Evolutionary conservation across 2,888 invertebrate genomes (phyloP), one percentile per base, ranked within the genome.

Genomic region (Nomada goodeniana): DNA sequence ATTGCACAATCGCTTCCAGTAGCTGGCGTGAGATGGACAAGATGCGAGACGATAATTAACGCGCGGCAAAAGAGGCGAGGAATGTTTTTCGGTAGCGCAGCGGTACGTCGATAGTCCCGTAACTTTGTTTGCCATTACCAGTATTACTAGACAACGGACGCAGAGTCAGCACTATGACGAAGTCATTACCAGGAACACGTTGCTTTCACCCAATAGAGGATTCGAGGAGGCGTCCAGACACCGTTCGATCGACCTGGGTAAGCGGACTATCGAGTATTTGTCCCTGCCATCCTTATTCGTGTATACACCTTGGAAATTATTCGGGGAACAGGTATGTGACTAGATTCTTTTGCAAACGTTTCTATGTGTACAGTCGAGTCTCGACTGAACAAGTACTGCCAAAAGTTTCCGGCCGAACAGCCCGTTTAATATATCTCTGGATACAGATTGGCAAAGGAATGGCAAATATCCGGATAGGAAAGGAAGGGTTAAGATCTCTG

Each of bases 21-120:
- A 52, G 53, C 42, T 11, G 13, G 11, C 44, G 9, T 0, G 18
- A 53, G 59, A 42, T 59, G 9, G 23, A 4, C 36, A 29, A 36
- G 59, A 80, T 60, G 57, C 29, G 69, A 60, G 53, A 42, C 57
- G 74, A 44, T 73, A 80, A 86, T 82, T 80, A 69, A 65, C 50
- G 44, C 26, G 10, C 20, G 55, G 67, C 53, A 50, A 55, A 71
- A 74, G 60, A 80, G 59, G 55, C 64, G 53, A 64, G 80, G 80
- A 79, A 74, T 76, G 75, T 86, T 84, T 84, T 83, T 86, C 76
- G 83, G 88, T 84, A 82, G 80, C 84, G 80, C 86, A 89, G 87
- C 90, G 90, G 90, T 91, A 89, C 88, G 87, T 84, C 80, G 84
- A 82, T 81, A 89, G 90, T 91, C 91, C 91, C 91, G 91, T 91